These are phyloP conservation scores for Passer montanus DNA, from an alignment of 2,113 vertebrate genomes.

Conservation along the genomic window DNA sequence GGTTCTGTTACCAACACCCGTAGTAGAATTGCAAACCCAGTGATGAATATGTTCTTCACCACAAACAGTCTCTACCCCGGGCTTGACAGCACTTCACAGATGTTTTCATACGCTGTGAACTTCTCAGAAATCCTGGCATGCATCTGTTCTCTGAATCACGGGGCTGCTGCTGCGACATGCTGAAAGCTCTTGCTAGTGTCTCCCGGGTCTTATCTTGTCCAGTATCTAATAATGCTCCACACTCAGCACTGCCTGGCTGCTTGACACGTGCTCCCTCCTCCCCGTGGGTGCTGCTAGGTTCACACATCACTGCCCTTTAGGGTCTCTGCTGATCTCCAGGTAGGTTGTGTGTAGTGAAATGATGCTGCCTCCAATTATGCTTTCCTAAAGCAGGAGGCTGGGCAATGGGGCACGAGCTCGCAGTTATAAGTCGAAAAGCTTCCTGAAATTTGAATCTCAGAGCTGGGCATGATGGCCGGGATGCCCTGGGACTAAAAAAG, in stretches of 20 bases:
- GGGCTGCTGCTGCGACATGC: not conserved
- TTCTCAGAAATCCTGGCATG: not conserved
- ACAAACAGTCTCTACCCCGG: not conserved
- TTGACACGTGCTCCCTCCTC: not conserved
- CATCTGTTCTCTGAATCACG: not conserved
- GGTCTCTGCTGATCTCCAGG: not conserved
- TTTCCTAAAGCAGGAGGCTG: not conserved
- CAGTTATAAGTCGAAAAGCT: not conserved
- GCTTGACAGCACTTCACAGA: not conserved
- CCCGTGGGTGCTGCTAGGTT: not conserved
- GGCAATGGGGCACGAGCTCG: not conserved
- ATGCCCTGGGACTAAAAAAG: not conserved
- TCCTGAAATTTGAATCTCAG: not conserved
- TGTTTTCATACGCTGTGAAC: not conserved
- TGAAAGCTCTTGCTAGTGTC: not conserved
- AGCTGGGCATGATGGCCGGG: not conserved
- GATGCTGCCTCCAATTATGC: not conserved
- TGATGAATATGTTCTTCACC: not conserved
- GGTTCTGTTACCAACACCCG: not conserved
- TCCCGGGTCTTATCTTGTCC: not conserved
- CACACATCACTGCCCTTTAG: not conserved
- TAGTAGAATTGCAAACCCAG: constrained; percentile 5
- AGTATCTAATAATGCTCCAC: not conserved
- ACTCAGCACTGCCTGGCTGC: not conserved
- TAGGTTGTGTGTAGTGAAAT: not conserved